Percentiles rank a stretch among this genome's conserved stretches.
Evolutionary conservation across 2,113 vertebrate genomes (phyloP).

Genomic region (Mesoclemmys tuberculata): DNA sequence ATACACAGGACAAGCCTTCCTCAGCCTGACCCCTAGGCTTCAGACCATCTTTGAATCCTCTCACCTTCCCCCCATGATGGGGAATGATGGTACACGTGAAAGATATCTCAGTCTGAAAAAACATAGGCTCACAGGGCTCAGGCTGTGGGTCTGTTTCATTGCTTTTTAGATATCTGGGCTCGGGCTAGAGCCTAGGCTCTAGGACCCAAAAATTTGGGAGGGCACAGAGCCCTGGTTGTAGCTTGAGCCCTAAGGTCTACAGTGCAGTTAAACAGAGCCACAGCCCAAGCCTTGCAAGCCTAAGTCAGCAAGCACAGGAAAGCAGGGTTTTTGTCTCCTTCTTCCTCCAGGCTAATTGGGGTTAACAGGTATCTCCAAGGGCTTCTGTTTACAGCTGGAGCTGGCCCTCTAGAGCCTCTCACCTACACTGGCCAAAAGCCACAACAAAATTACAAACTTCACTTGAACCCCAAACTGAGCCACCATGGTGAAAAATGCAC

Average conservation of each 20-base stretch:
- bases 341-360: background rate
- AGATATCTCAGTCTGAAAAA: background rate
- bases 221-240: background rate
- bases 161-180: background rate
- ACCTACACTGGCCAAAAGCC: background rate
- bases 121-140: too few species aligned
- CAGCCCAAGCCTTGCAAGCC: background rate
- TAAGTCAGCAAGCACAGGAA: background rate
- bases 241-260: background rate
- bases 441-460: background rate
- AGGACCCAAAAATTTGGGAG: background rate
- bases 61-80: background rate
- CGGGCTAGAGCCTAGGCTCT: background rate
- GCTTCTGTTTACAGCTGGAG: background rate
- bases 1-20: too few species aligned
- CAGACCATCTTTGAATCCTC: background rate
- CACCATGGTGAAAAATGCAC: background rate
- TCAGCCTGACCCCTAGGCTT: too few species aligned
- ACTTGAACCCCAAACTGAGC: too few species aligned
- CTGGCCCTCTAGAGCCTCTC: background rate
- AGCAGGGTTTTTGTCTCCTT: background rate
- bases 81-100: background rate
- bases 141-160: background rate
- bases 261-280: background rate
- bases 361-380: background rate